Evolutionary conservation across 2,113 vertebrate genomes (phyloP).

Genomic region (Prunella fulvescens): DNA sequence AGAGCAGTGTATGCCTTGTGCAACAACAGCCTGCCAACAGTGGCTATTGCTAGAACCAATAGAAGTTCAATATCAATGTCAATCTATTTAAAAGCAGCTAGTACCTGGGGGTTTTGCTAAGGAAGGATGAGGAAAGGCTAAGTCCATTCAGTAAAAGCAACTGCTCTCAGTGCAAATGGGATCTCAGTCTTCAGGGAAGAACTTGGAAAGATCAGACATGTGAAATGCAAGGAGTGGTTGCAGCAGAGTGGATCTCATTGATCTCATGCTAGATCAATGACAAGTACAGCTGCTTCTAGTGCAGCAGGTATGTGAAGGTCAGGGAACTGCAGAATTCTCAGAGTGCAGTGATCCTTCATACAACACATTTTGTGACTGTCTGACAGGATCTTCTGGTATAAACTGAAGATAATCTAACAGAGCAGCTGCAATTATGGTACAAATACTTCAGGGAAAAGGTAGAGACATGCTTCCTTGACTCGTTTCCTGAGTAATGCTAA

Average conservation of each 20-base stretch:
- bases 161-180: neutral
- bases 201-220: neutral
- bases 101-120: neutral
- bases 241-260: neutral
- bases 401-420: constrained; percentile 4
- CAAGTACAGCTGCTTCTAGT: neutral
- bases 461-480: neutral
- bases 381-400: neutral
- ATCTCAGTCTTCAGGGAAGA: neutral
- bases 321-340: neutral
- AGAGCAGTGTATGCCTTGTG: accelerated
- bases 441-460: neutral
- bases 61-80: neutral
- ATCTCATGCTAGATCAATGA: neutral
- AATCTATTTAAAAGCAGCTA: neutral
- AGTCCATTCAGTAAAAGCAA: neutral
- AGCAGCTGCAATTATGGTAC: neutral
- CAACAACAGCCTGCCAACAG: neutral
- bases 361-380: neutral
- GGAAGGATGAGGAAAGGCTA: neutral
- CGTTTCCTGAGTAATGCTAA: neutral
- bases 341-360: neutral
- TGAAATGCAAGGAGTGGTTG: accelerated
- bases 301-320: neutral
- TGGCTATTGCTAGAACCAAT: neutral